Evolutionary conservation across 2,888 invertebrate genomes (phyloP), one percentile per base, ranked within the genome.

Genomic region (Amphimallon solstitiale): DNA sequence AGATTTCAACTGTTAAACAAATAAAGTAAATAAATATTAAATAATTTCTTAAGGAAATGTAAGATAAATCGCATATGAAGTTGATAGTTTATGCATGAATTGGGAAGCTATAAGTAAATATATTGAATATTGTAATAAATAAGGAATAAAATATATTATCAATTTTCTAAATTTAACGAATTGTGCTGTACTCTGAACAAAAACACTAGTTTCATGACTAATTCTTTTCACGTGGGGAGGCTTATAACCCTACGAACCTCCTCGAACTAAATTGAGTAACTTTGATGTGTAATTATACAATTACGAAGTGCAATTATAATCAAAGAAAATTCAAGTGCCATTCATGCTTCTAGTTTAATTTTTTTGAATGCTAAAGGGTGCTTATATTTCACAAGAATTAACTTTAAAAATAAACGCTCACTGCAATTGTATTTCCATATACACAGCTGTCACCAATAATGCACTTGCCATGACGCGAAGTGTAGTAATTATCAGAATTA

Each of bases 251-350:
- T 21, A 21, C 5, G 29, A 56, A 40, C 7, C 49, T 56, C 15
- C 52, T 56, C 21, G 40, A 21, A 9, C 23, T 14, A 23, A 40
- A 56, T 56, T 56, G 38, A 56, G 40, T 10, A 14, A 29, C 23
- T 40, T 56, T 14, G 40, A 40, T 56, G 40, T 40, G 56, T 40
- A 56, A 56, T 56, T 56, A 56, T 56, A 40, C n/a, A 56, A 56
- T 56, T 56, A 56, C 12, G 40, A 56, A 56, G 40, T 19, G 21
- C 40, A 56, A 56, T 56, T 40, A 23, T 23, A 37, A 7, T 40
- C 40, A 40, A 19, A 56, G 38, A 56, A 19, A 56, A 40, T 56
- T 37, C 21, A 51, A 51, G 51, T 34, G 10, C 9, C 15, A 14
- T 51, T 35, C 35, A 15, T 9, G 34, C 6, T 29, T 29, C 29